These are phyloP conservation scores for Orientallactaga bullata DNA, from an alignment of 2,113 vertebrate species.

Conservation along the genomic window DNA sequence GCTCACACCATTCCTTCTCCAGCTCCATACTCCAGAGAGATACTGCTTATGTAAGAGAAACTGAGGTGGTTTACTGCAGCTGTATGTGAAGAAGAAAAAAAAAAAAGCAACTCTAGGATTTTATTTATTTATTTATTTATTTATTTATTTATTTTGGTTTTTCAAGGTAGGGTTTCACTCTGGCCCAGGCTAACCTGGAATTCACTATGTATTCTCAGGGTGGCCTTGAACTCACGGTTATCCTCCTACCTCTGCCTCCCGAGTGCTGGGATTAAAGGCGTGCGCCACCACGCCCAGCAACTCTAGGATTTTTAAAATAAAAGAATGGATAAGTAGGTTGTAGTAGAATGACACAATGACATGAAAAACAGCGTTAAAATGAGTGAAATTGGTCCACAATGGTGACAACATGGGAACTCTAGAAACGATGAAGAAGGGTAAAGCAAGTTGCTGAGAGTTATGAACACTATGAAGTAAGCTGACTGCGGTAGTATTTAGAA, in stretches of 20 bases:
- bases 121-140: no score
- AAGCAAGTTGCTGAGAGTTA: neutral
- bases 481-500: neutral
- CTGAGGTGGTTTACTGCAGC: neutral
- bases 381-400: neutral
- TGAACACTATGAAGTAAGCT: neutral
- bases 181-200: no score
- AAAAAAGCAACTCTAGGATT: neutral
- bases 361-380: neutral
- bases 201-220: no score
- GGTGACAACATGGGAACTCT: neutral
- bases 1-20: no score
- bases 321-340: neutral
- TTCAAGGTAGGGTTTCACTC: no score
- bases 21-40: neutral
- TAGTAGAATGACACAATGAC: neutral
- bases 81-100: neutral
- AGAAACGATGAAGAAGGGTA: neutral
- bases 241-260: no score
- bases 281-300: no score
- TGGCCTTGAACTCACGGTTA: no score
- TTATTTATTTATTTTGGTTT: no score
- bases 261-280: no score
- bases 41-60: accelerated
- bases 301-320: neutral